phyloP scores from a whole-genome alignment of 2,888 invertebrate species.

The Tipula lateralis region DNA sequence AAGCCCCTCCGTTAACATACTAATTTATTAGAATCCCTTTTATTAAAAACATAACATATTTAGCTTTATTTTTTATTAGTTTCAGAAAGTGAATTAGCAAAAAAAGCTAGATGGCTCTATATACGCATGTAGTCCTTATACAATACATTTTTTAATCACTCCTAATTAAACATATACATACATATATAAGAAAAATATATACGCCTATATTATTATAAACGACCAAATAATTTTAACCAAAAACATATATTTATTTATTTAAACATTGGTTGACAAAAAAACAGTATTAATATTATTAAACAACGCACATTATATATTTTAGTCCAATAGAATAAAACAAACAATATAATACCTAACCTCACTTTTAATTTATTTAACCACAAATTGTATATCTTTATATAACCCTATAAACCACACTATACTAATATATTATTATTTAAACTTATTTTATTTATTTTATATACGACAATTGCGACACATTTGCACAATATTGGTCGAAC shows the following conservation, averaged over 20 bases:
- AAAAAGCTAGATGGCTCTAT: not conserved
- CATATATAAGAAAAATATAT: not conserved
- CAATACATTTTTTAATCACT: not conserved
- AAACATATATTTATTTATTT: not conserved
- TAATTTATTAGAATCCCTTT: not conserved
- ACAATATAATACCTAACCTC: not conserved
- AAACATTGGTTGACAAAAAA: not conserved
- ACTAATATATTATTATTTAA: not conserved
- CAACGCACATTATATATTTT: not conserved
- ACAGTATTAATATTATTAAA: constrained; percentile 13
- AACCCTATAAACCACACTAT: not conserved
- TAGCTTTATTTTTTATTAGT: not conserved
- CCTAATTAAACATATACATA: too few species aligned
- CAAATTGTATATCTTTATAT: not conserved
- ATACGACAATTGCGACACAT: not conserved
- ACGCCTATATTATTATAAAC: not conserved
- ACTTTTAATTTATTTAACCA: not conserved
- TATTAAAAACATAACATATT: not conserved
- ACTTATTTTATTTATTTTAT: not conserved
- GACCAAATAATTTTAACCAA: not conserved
- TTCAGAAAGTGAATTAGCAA: not conserved
- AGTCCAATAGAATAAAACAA: not conserved
- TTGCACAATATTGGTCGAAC: not conserved
- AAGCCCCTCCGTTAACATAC: not conserved
- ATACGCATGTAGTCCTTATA: not conserved